Base-by-base conservation (phyloP, 2,888 invertebrate genomes). In the Heliconius erato region DNA sequence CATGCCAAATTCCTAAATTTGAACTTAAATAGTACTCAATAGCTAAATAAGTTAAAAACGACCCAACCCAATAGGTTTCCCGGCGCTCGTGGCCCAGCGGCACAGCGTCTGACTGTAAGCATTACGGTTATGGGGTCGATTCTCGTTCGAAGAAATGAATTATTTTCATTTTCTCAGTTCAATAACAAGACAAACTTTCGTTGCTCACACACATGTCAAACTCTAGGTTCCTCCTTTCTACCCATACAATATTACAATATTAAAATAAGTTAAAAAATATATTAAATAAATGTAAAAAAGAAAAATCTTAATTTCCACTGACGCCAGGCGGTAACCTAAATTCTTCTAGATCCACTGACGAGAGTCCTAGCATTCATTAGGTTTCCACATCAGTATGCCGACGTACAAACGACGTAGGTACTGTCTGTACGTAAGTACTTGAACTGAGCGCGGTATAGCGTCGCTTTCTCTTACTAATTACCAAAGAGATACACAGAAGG, bases 391-490 rank as follows among this genome's bases (percentile, higher is more conserved):
- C 74, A 63, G 35, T 63, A 40, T 19, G 76, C 63, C 23, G 32
- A 35, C 74, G 32, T 32, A 74, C 74, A 63, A 76, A 63, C 63
- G 63, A 32, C 32, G 63, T 63, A n/a, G n/a, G n/a, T n/a, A n/a
- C 72, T 26, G 32, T 76, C 35, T 74, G 23, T 44, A 26, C 72
- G n/a, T 76, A 74, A 5, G 14, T 72, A 28, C 23, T 26, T 19
- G 12, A 23, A 59, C 12, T n/a, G 2, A 5, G 26, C 26, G 11
- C 0, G n/a, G 26, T 26, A 49, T 0, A 16, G 44, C 1, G n/a
- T 35, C n/a, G n/a, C 74, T 76, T 76, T 76, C 76, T 76, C 35
- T 63, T 40, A 76, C 40, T 76, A 76, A 63, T 76, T 76, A 63
- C 76, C 63, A 9, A n/a, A 23, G 76, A 59, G n/a, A 76, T 40